These are phyloP conservation scores for Tyria jacobaeae DNA, from an alignment of 2,888 invertebrate genomes.

Conservation along the genomic window DNA sequence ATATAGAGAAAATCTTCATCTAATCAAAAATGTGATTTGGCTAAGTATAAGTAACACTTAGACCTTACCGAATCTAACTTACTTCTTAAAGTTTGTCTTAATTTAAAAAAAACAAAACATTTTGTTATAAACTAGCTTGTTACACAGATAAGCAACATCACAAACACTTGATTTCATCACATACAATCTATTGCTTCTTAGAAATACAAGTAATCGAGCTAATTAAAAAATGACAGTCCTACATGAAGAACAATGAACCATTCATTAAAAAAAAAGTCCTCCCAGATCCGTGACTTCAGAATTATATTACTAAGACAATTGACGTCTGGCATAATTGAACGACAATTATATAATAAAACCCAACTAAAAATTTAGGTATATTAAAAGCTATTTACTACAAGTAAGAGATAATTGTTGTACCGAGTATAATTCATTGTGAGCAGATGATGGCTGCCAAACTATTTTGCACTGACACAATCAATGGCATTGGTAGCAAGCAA, in stretches of 20 bases:
- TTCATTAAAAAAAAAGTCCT: conserved; percentile 19
- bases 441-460: conserved; percentile 29
- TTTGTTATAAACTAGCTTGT: not conserved
- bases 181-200: conserved; percentile 24
- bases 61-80: not conserved
- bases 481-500: conserved; percentile 16
- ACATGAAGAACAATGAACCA: conserved; percentile 21
- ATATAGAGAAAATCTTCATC: too few relatives aligned
- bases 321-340: conserved; percentile 24
- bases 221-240: conserved; percentile 19
- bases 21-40: too few relatives aligned
- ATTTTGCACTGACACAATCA: conserved; percentile 25
- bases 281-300: conserved; percentile 41
- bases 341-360: not conserved
- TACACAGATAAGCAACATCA: not conserved
- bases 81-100: not conserved
- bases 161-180: not conserved
- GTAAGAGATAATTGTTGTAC: not conserved
- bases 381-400: not conserved
- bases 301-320: conserved; percentile 18
- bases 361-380: not conserved
- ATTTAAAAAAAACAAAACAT: not conserved
- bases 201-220: conserved; percentile 8
- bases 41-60: too few relatives aligned
- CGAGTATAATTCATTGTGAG: not conserved